Evolutionary conservation across 1,140 invertebrate species (phyloP).

Genomic region (Drosophila repletoides): DNA sequence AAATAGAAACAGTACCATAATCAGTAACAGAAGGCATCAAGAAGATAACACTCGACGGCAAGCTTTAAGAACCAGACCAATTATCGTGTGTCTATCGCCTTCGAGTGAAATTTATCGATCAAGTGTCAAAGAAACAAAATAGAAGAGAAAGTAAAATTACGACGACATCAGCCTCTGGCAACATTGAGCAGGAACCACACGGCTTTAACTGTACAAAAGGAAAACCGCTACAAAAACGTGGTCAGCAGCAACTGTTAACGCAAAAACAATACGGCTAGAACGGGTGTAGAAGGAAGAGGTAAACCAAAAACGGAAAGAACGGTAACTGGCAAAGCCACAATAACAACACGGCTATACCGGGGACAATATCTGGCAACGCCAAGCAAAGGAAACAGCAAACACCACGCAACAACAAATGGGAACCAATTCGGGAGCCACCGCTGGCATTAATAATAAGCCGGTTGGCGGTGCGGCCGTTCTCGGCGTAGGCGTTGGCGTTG

Average conservation of each 20-base stretch:
- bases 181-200: no score
- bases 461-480: constrained; percentile 69
- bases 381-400: constrained; percentile 31
- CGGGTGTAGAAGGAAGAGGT: constrained; percentile 26
- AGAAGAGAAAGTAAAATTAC: constrained; percentile 1
- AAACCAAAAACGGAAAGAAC: constrained; percentile 27
- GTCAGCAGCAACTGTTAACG: constrained; percentile 35
- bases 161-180: no score
- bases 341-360: no score
- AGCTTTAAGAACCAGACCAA: constrained; percentile 40
- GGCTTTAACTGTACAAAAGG: constrained; percentile 17
- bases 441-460: constrained; percentile 81
- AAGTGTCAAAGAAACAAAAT: constrained; percentile 3
- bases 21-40: no score
- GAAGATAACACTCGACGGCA: constrained; percentile 38
- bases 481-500: constrained; percentile 59
- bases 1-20: no score
- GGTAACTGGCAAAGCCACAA: constrained; percentile 28
- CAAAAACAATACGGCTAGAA: constrained; percentile 21
- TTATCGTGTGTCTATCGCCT: constrained; percentile 26
- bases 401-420: constrained; percentile 80
- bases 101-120: constrained; percentile 36
- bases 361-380: no score
- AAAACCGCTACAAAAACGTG: constrained; percentile 28
- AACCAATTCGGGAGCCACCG: constrained; percentile 82